Conservation (phyloP, 2,888 invertebrate species). For the Malthinus seriepunctatus region DNA sequence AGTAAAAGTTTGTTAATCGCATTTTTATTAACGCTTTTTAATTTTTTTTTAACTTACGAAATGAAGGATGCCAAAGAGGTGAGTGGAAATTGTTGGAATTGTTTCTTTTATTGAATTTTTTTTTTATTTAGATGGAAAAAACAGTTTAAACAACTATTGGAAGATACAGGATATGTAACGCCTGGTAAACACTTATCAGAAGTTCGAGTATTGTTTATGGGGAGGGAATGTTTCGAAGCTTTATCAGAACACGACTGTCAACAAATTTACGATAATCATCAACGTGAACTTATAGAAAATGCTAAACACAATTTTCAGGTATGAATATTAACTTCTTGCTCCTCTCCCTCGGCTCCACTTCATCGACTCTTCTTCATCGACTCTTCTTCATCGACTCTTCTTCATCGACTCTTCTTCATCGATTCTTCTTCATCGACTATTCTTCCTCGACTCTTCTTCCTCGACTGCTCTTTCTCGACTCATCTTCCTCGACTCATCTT, state of each 20-base stretch:
- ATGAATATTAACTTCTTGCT: too few relatives aligned
- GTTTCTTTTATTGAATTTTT: neutral
- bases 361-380: too few relatives aligned
- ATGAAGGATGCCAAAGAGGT: conserved; percentile 44
- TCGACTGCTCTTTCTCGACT: too few relatives aligned
- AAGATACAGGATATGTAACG: conserved; percentile 93
- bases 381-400: too few relatives aligned
- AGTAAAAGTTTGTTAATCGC: conserved; percentile 51
- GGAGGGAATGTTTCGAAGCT: conserved; percentile 91
- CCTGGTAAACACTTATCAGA: conserved; percentile 93
- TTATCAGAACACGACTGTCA: conserved; percentile 88
- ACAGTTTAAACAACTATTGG: conserved; percentile 89
- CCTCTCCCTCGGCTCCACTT: too few relatives aligned
- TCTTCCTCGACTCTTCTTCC: too few relatives aligned
- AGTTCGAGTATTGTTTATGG: conserved; percentile 89
- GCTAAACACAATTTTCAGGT: conserved; percentile 90
- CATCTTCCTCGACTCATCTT: too few relatives aligned
- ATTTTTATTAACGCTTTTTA: conserved; percentile 10
- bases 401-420: too few relatives aligned
- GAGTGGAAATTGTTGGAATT: conserved; percentile 4
- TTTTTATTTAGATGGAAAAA: conserved; percentile 76
- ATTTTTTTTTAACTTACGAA: conserved; percentile 20
- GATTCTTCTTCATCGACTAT: too few relatives aligned
- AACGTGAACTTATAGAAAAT: conserved; percentile 84
- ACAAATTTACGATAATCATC: conserved; percentile 92